Percentiles rank a stretch among this genome's conserved stretches.
Evolutionary conservation across 2,113 vertebrate genomes (phyloP).

Genomic region (Cyprinus carpio): DNA sequence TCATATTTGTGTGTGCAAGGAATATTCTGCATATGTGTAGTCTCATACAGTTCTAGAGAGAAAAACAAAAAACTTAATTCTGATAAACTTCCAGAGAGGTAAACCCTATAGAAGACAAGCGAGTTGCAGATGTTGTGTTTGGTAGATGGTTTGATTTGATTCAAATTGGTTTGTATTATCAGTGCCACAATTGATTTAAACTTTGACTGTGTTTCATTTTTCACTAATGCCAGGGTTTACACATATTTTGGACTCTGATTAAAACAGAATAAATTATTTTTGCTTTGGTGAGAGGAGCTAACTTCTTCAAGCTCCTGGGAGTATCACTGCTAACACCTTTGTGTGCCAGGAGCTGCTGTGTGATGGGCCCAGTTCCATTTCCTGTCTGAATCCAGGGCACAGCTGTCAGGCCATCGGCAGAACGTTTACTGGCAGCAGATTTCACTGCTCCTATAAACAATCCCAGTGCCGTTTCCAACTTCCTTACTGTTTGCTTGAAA

Average conservation of each 20-base stretch:
- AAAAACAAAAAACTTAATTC: not conserved
- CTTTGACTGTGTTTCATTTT: not conserved
- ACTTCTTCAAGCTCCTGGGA: not conserved
- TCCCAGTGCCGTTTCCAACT: conserved; percentile 3
- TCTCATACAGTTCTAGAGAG: not conserved
- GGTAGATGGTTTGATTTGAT: not conserved
- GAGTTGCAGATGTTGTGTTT: not conserved
- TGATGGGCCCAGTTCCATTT: conserved; percentile 22
- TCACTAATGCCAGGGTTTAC: not conserved
- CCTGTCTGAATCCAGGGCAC: conserved; percentile 48
- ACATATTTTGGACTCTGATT: not conserved
- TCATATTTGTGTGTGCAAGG: not conserved
- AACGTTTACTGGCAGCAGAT: conserved; percentile 13
- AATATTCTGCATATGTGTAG: not conserved
- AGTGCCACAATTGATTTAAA: not conserved
- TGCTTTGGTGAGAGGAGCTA: not conserved
- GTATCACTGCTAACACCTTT: conserved; percentile 12
- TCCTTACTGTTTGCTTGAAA: not conserved
- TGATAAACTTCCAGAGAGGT: not conserved
- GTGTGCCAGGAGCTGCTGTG: conserved; percentile 1
- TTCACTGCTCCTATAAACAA: conserved; percentile 27
- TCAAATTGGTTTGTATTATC: not conserved
- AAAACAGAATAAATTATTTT: not conserved
- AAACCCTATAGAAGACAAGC: not conserved
- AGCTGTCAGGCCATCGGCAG: conserved; percentile 26